Conservation (phyloP, 2,888 invertebrate genomes). For the Troides oblongomaculatus region DNA sequence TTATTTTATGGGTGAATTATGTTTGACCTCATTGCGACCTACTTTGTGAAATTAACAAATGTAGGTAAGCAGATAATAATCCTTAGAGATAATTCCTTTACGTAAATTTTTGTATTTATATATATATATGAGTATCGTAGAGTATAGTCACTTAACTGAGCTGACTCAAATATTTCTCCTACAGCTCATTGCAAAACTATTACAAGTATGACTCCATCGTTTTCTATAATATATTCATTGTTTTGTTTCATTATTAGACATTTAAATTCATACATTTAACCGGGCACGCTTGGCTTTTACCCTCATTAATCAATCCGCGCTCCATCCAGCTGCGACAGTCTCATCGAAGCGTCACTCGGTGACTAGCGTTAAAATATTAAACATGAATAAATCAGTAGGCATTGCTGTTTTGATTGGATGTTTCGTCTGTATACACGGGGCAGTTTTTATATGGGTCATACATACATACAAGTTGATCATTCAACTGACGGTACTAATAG, state of each 20-base stretch:
- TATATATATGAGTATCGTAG: too few relatives aligned
- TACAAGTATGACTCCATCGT: not conserved
- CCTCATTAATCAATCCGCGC: conserved; percentile 27
- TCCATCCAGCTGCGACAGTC: conserved; percentile 25
- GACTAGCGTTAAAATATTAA: conserved; percentile 25
- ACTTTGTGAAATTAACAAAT: too few relatives aligned
- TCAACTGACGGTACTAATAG: not conserved
- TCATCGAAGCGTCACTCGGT: conserved; percentile 23
- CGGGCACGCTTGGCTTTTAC: conserved; percentile 10
- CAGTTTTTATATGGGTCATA: not conserved
- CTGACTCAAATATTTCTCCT: too few relatives aligned
- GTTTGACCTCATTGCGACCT: too few relatives aligned
- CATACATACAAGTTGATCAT: not conserved
- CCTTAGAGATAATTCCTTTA: too few relatives aligned
- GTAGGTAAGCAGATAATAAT: too few relatives aligned
- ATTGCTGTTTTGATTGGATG: conserved; percentile 2
- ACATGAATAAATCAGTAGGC: conserved; percentile 22
- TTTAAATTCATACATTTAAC: conserved; percentile 16
- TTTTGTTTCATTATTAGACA: conserved; percentile 12
- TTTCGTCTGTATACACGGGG: not conserved
- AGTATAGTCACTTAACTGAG: too few relatives aligned
- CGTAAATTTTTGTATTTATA: too few relatives aligned
- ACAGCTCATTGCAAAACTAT: too few relatives aligned
- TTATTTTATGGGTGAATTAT: too few relatives aligned
- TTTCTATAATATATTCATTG: not conserved